Percentiles rank a stretch among this genome's conserved stretches.
Conservation (phyloP, 2,888 invertebrate genomes). For the Protula sp. region DNA sequence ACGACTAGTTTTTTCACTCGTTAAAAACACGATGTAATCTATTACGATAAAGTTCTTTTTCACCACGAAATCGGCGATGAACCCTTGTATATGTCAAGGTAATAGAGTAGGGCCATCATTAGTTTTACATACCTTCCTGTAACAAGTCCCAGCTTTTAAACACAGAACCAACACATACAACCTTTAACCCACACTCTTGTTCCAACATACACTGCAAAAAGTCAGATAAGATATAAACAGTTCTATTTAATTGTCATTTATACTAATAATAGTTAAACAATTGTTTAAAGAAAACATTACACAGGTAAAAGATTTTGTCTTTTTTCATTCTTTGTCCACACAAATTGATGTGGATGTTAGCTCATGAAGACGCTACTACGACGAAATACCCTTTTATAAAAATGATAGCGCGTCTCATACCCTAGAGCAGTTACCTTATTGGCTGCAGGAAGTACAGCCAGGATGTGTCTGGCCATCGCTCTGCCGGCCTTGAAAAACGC, state of each 20-base stretch:
- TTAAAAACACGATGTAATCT: too few relatives aligned
- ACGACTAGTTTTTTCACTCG: too few relatives aligned
- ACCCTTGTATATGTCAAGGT: too few relatives aligned
- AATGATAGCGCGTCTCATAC: background rate
- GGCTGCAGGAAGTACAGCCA: constrained; percentile 55
- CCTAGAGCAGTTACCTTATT: constrained; percentile 29
- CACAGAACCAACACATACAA: constrained; percentile 90
- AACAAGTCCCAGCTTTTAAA: constrained; percentile 88
- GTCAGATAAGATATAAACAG: background rate
- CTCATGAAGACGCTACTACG: too few relatives aligned
- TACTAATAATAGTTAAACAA: background rate
- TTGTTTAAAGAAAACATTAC: background rate
- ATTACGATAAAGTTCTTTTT: too few relatives aligned
- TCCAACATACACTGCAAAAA: constrained; percentile 56
- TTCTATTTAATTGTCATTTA: background rate
- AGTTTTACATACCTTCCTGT: constrained; percentile 54
- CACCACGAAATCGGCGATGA: too few relatives aligned
- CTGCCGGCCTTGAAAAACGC: constrained; percentile 69
- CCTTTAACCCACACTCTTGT: constrained; percentile 62
- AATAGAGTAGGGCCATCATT: too few relatives aligned
- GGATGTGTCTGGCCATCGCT: constrained; percentile 64
- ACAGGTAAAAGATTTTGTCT: background rate
- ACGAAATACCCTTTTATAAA: too few relatives aligned
- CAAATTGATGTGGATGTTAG: background rate
- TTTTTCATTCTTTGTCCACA: background rate